Base-by-base conservation (phyloP, 2,797 vertebrate genomes). In the Epinephelus awoara region DNA sequence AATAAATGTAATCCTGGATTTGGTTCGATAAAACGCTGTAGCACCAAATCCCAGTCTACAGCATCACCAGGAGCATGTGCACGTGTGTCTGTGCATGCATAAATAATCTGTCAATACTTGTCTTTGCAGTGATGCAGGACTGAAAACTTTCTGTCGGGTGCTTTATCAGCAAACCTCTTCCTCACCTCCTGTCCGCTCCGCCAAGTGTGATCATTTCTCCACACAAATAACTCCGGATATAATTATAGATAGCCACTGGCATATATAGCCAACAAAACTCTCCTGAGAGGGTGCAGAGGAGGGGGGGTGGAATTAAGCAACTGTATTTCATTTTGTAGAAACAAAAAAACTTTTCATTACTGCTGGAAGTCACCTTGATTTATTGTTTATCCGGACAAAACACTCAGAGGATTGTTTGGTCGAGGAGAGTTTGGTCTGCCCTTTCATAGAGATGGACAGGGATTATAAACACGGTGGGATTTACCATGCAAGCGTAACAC, bases 191-290 rank as follows among this genome's bases (percentile, higher is more conserved):
- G 61, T 67, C 51, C 6, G 23, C 69, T 79, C 73, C 27, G 52
- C 56, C 67, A 63, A 67, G 47, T 82, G 55, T 17, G 63, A 83
- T 83, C 2, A 82, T 87, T 86, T 77, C 68, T 78, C 17, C 38
- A 63, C 61, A 73, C 57, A 87, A 90, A 88, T 56, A 75, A 80
- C 62, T 77, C 58, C 0, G 76, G 84, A 90, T 92, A 82, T 85
- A 91, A 90, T 93, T 89, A 93, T 87, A 88, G 85, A 91, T 88
- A 80, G 72, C 56, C 63, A 74, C 19, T 74, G 56, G 72, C 74
- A 63, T 72, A 52, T 63, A 50, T 63, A 65, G 10, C 34, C 59
- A 63, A 58, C 55, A 42, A n/a, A 40, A 72, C 23, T 69, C 29
- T 69, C 40, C 56, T 38, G 72, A 68, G 75, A 56, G 46, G 6